These are phyloP conservation scores for Drosophila tanythrix DNA, from an alignment of 2,888 invertebrate genomes.

Conservation along the genomic window DNA sequence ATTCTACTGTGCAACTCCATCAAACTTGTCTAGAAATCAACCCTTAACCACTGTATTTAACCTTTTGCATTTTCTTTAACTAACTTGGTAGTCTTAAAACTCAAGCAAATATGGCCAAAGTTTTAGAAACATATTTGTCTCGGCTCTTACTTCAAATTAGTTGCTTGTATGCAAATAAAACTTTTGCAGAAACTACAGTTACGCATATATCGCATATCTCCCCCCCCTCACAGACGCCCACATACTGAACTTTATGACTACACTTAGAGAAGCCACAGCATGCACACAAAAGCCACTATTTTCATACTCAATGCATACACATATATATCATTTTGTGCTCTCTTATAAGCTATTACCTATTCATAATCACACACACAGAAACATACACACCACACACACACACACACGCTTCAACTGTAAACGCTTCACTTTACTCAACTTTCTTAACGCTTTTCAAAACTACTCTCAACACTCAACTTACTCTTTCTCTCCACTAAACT, in stretches of 20 bases:
- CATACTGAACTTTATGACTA: constrained; percentile 40
- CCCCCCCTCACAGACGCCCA: neutral
- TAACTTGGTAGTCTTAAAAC: constrained; percentile 37
- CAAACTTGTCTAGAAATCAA: constrained; percentile 4
- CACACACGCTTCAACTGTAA: constrained; percentile 34
- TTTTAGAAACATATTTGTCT: constrained; percentile 42
- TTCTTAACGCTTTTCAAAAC: constrained; percentile 46
- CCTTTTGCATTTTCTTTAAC: constrained; percentile 38
- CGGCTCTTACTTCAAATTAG: constrained; percentile 52
- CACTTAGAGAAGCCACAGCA: constrained; percentile 51
- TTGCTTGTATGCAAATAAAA: constrained; percentile 55
- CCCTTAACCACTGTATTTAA: constrained; percentile 11
- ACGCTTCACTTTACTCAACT: constrained; percentile 44
- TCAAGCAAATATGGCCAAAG: constrained; percentile 34
- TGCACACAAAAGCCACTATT: constrained; percentile 37
- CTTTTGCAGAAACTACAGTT: constrained; percentile 29
- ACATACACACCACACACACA: constrained; percentile 13
- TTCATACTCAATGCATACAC: constrained; percentile 33
- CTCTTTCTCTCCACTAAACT: constrained; percentile 23
- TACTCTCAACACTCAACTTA: constrained; percentile 34
- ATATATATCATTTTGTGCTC: constrained; percentile 27
- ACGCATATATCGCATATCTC: constrained; percentile 4
- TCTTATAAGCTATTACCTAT: constrained; percentile 29
- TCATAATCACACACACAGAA: constrained; percentile 27
- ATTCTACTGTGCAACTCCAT: neutral